Conservation (phyloP, 2,888 invertebrate species). For the Apamea sordens region DNA sequence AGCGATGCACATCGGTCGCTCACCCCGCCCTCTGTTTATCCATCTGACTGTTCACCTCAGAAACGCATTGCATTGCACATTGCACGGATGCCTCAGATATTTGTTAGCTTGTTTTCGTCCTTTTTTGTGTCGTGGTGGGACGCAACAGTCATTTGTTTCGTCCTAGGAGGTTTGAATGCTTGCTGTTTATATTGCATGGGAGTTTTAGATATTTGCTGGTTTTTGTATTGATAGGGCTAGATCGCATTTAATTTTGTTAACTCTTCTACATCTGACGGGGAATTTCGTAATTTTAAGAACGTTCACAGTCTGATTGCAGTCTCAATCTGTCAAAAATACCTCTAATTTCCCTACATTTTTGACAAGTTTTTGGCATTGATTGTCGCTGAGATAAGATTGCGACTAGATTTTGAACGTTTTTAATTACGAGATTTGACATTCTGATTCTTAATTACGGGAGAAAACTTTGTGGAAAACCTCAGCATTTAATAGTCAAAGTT, state of each 20-base stretch:
- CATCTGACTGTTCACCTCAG: conserved; percentile 66
- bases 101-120: conserved; percentile 27
- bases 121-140: conserved; percentile 28
- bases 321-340: too few relatives aligned
- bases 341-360: too few relatives aligned
- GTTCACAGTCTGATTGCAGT: too few relatives aligned
- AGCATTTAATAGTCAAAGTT: not conserved
- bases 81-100: conserved; percentile 44
- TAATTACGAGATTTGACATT: too few relatives aligned
- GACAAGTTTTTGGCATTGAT: too few relatives aligned
- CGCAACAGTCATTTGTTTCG: conserved; percentile 25
- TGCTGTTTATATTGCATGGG: conserved; percentile 3
- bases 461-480: not conserved
- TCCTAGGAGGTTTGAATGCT: not conserved
- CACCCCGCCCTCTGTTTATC: conserved; percentile 74
- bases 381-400: too few relatives aligned
- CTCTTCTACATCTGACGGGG: not conserved
- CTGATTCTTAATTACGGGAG: not conserved
- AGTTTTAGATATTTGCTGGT: not conserved
- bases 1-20: conserved; percentile 69
- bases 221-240: not conserved
- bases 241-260: not conserved
- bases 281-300: too few relatives aligned
- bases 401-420: too few relatives aligned
- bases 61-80: conserved; percentile 61